Conservation (phyloP, 1,140 invertebrate species). For the Catajapyx aquilonaris region DNA sequence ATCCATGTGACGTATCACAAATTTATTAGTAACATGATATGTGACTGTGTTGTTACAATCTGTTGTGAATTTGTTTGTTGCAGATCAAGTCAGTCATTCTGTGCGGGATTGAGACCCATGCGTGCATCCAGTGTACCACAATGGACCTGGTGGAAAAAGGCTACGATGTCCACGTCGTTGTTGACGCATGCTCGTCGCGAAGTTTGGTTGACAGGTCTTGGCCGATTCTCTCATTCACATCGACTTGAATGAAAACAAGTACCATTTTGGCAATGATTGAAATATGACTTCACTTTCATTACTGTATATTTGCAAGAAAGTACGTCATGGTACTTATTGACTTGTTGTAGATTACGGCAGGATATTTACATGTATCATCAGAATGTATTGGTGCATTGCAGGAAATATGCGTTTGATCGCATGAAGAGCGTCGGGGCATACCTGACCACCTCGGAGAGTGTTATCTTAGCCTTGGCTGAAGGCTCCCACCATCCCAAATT, state of each 20-base stretch:
- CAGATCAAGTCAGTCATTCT: conserved; percentile 34
- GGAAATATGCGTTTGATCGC: conserved; percentile 27
- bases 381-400: no score
- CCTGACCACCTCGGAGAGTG: conserved; percentile 38
- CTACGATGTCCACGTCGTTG: conserved; percentile 37
- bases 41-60: no score
- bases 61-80: no score
- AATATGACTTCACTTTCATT: conserved; percentile 3
- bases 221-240: no score
- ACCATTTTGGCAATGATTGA: conserved; percentile 2
- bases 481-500: conserved; percentile 38
- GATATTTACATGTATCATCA: no score
- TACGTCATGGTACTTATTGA: no score
- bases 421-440: conserved; percentile 34
- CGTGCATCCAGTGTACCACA: conserved; percentile 37
- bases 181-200: conserved; percentile 36
- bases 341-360: no score
- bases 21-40: no score
- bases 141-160: conserved; percentile 30
- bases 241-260: no score
- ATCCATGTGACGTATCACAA: no score
- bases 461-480: conserved; percentile 30
- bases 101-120: conserved; percentile 45
- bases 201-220: conserved; percentile 34
- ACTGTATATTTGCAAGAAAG: no score